Percentiles rank a stretch among this genome's conserved stretches.
These are phyloP conservation scores for Amorpha juglandis DNA, from an alignment of 2,888 invertebrate genomes.

Conservation along the genomic window DNA sequence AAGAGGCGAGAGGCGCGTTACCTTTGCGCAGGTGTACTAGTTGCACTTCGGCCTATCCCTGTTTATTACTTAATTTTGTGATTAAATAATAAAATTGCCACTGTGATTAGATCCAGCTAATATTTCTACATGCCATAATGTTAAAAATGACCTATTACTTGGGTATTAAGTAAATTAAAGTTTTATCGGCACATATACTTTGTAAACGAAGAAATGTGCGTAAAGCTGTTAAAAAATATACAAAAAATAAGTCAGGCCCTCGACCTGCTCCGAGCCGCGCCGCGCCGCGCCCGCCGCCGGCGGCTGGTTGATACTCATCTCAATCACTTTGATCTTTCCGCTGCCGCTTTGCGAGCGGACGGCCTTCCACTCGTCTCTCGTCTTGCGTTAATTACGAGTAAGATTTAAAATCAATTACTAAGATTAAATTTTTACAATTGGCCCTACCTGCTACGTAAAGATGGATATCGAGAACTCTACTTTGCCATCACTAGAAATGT, in stretches of 20 bases:
- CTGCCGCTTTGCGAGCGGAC: slow-evolving; percentile 44
- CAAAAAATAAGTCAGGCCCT: slow-evolving; percentile 67
- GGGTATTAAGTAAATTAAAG: slow-evolving; percentile 6
- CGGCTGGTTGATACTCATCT: slow-evolving; percentile 72
- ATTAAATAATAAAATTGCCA: no score
- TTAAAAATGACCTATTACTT: not conserved
- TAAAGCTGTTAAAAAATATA: slow-evolving; percentile 70
- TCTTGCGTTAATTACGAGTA: slow-evolving; percentile 53
- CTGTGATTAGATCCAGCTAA: no score
- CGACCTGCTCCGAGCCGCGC: slow-evolving; percentile 49
- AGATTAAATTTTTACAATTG: slow-evolving; percentile 30
- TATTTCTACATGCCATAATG: not conserved
- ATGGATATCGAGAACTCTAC: not conserved
- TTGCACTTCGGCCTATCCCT: no score
- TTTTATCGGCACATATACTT: slow-evolving; percentile 18
- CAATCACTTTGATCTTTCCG: slow-evolving; percentile 70
- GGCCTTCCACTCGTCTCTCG: slow-evolving; percentile 57
- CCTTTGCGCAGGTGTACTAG: no score
- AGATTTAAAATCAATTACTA: slow-evolving; percentile 45
- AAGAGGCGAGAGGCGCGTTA: no score
- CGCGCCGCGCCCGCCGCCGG: slow-evolving; percentile 52
- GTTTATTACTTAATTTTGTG: not conserved
- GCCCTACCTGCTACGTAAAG: slow-evolving; percentile 30
- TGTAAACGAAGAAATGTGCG: slow-evolving; percentile 52
- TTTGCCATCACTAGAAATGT: not conserved